phyloP scores from a whole-genome alignment of 2,888 invertebrate species.

The Podotricha telesiphe region DNA sequence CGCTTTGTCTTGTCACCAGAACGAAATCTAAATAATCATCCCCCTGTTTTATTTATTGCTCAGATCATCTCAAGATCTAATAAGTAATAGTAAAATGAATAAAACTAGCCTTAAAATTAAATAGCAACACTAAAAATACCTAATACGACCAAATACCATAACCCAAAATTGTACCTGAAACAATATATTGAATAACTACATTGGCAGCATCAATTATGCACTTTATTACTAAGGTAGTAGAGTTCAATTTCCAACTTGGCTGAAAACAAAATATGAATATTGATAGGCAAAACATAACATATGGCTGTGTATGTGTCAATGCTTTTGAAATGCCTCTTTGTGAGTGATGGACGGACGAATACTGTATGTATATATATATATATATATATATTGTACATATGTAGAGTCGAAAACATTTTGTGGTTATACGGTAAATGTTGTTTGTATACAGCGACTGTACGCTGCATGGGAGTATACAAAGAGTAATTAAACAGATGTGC shows the following conservation, averaged over 20 bases:
- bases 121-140: not conserved
- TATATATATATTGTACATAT: not conserved
- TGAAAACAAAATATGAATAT: slow-evolving; percentile 31
- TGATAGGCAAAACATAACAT: slow-evolving; percentile 39
- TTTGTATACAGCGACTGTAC: slow-evolving; percentile 34
- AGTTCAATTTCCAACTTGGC: not conserved
- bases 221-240: not conserved
- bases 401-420: slow-evolving; percentile 13
- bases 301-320: slow-evolving; percentile 38
- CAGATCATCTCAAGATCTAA: too few relatives aligned
- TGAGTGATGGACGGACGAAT: slow-evolving; percentile 12
- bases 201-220: not conserved
- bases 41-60: too few relatives aligned
- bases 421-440: slow-evolving; percentile 30
- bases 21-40: too few relatives aligned
- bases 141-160: slow-evolving; percentile 8
- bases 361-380: not conserved
- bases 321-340: slow-evolving; percentile 35
- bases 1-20: too few relatives aligned
- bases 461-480: slow-evolving; percentile 36
- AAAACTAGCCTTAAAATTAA: too few relatives aligned
- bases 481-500: slow-evolving; percentile 29
- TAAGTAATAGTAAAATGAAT: too few relatives aligned
- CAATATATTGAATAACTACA: slow-evolving; percentile 8
- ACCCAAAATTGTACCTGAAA: not conserved